Evolutionary conservation across 2,888 invertebrate genomes (phyloP).

Genomic region (Thereva nobilitata): DNA sequence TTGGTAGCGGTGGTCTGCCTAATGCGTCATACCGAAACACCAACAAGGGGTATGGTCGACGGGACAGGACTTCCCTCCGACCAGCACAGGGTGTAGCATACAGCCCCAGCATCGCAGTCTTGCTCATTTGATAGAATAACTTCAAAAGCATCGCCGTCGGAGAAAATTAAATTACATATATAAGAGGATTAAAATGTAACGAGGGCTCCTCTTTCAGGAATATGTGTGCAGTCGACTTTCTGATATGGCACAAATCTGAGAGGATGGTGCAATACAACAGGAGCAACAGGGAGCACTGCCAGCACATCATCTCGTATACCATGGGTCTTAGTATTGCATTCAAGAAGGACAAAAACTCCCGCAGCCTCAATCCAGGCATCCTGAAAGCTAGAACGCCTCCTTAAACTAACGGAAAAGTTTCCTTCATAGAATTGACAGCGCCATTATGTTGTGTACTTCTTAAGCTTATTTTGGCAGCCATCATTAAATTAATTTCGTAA

Average conservation of each 20-base stretch:
- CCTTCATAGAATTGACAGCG: slow-evolving; percentile 29
- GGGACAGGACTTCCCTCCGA: not conserved
- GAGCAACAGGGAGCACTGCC: slow-evolving; percentile 1
- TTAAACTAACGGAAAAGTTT: not conserved
- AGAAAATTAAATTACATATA: slow-evolving; percentile 31
- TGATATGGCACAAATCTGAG: not conserved
- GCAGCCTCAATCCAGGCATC: not conserved
- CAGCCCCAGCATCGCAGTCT: slow-evolving; percentile 8
- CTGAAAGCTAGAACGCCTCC: slow-evolving; percentile 9
- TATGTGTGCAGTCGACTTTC: slow-evolving; percentile 21
- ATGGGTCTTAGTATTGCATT: no score
- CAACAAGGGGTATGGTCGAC: not conserved
- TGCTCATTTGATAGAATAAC: slow-evolving; percentile 35
- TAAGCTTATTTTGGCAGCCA: slow-evolving; percentile 34
- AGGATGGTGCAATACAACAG: not conserved
- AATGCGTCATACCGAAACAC: slow-evolving; percentile 24
- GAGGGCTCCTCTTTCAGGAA: slow-evolving; percentile 15
- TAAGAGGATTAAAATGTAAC: slow-evolving; percentile 37
- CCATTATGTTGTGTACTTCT: slow-evolving; percentile 34
- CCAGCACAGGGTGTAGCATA: not conserved
- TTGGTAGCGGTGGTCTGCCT: slow-evolving; percentile 21
- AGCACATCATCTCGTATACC: not conserved
- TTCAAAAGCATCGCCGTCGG: slow-evolving; percentile 29
- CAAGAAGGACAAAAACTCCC: no score
- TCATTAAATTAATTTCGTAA: slow-evolving; percentile 33